Base-by-base conservation (phyloP, 1,140 invertebrate genomes). In the Popillia japonica region DNA sequence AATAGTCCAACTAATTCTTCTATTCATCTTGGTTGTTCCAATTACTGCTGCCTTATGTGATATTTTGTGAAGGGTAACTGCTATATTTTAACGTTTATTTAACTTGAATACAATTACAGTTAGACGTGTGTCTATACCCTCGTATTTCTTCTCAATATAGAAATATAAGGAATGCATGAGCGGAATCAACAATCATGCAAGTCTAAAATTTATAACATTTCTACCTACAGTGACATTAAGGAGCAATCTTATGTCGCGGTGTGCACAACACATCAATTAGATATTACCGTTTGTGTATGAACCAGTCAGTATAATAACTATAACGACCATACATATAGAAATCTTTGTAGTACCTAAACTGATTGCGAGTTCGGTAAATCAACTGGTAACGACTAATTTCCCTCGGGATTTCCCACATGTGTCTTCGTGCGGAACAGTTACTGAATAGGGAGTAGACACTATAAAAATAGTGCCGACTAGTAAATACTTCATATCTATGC, bases 231-330 rank as follows among this genome's bases (percentile, higher is more conserved):
- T 68, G 61, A 68, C 20, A 22, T 34, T 68, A 68, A 68, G 22
- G 22, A 68, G 61, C 22, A 34, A 68, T 68, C 22, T 68, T 68
- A 68, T 68, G 61, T 68, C 20, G 61, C 22, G 20, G n/a, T 27
- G 61, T 10, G 27, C 61, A 34, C 61, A 68, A 68, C 61, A 68
- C 61, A 68, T 68, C 61, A 68, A 68, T 68, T 68, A 68, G 61
- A 68, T 6, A 34, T 68, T 68, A 20, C 61, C 61, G 61, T 68
- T 68, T 68, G 61, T 23, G 61, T 68, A 68, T 68, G 61, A 68
- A 68, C 61, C 22, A 20, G 61, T 68, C 22, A 6, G 61, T 34
- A 34, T 68, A 20, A 68, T 68, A 68, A 68, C 61, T 68, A 68
- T 68, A 68, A 68, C 61, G 61, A 20, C 61, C 22, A 68, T 68